phyloP scores from a whole-genome alignment of 1,140 invertebrate species.

The Drosophila seguyi region DNA sequence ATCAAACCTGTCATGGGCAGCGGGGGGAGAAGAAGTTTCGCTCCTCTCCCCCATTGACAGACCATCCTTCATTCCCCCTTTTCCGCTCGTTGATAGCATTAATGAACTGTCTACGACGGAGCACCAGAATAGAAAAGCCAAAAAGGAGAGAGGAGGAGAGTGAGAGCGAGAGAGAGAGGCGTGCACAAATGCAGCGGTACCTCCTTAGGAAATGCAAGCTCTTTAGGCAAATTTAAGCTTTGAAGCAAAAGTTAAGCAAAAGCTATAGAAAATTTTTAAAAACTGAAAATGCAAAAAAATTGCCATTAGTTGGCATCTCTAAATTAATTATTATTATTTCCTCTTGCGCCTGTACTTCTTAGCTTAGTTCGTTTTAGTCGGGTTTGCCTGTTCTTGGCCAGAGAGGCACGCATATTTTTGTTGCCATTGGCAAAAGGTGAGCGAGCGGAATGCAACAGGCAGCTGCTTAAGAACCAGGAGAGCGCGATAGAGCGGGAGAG shows the following conservation, averaged over 20 bases:
- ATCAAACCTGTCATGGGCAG: conserved; percentile 27
- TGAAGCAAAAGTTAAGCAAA: not conserved
- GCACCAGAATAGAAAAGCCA: conserved; percentile 74
- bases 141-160: conserved; percentile 10
- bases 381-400: conserved; percentile 3
- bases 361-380: not conserved
- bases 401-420: conserved; percentile 61
- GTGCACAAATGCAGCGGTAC: conserved; percentile 17
- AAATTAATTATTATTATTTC: not conserved
- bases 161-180: conserved; percentile 5
- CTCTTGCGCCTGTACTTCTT: not conserved
- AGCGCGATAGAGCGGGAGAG: not conserved
- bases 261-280: not conserved
- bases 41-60: not conserved
- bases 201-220: not conserved
- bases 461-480: conserved; percentile 40
- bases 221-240: not conserved
- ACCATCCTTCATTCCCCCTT: conserved; percentile 38
- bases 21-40: not conserved
- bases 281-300: not conserved
- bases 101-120: conserved; percentile 75
- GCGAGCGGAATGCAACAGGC: conserved; percentile 67
- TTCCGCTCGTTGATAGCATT: conserved; percentile 70
- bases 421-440: conserved; percentile 69
- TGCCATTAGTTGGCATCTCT: not conserved